Conservation (phyloP, 2,888 invertebrate genomes). For the Nemotelus pantherinus region DNA sequence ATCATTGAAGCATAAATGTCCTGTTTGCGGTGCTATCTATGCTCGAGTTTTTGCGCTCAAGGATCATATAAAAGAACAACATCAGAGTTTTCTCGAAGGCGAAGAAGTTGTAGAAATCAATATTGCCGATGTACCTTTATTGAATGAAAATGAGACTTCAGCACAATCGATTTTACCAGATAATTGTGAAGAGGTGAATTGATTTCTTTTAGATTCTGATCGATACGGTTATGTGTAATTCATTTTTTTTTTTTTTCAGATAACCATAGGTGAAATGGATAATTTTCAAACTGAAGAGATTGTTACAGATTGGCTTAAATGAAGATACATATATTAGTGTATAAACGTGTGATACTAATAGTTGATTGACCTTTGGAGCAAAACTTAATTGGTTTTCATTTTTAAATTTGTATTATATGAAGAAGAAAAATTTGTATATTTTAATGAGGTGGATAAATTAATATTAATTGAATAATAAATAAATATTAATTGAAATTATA, state of each 20-base stretch:
- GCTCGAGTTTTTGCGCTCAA: conserved; percentile 78
- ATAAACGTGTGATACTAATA: no score
- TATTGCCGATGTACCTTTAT: conserved; percentile 38
- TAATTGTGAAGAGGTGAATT: conserved; percentile 57
- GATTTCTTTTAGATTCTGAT: no score
- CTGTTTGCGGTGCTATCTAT: conserved; percentile 79
- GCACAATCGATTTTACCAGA: conserved; percentile 57
- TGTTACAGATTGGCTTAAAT: conserved; percentile 60
- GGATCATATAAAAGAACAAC: conserved; percentile 77
- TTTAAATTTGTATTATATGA: no score
- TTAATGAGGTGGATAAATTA: no score
- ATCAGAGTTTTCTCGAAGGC: conserved; percentile 58
- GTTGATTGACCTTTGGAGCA: no score
- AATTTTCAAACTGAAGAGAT: conserved; percentile 61
- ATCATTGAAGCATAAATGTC: conserved; percentile 75
- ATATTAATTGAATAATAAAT: no score
- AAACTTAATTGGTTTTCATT: no score
- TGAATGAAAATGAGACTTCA: conserved; percentile 56
- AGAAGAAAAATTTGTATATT: no score
- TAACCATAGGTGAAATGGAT: conserved; percentile 57
- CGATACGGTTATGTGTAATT: not conserved
- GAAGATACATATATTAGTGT: not conserved
- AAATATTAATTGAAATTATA: no score
- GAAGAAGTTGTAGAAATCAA: conserved; percentile 21
- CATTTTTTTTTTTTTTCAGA: conserved; percentile 53